phyloP scores from a whole-genome alignment of 1,140 invertebrate species.

The Cherax quadricarinatus region DNA sequence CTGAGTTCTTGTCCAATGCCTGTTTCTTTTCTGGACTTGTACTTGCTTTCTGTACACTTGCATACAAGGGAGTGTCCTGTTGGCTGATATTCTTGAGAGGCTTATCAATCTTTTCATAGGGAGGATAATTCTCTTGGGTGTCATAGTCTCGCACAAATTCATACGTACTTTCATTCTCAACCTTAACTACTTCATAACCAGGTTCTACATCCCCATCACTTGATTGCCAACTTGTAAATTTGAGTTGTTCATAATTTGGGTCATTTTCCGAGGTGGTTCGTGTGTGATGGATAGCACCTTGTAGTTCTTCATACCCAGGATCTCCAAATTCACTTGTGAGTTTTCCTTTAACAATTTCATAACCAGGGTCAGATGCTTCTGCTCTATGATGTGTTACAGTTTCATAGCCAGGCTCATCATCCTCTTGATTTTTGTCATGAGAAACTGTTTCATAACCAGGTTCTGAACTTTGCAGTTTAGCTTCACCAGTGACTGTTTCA shows the following conservation, averaged over 20 bases:
- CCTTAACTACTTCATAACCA: slow-evolving; percentile 72
- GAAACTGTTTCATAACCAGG: slow-evolving; percentile 65
- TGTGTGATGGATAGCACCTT: slow-evolving; percentile 33
- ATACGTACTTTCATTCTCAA: slow-evolving; percentile 50
- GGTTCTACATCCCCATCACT: slow-evolving; percentile 32
- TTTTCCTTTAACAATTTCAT: slow-evolving; percentile 68
- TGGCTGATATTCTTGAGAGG: not conserved
- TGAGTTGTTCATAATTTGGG: slow-evolving; percentile 71
- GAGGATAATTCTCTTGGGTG: slow-evolving; percentile 44
- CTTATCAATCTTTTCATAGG: slow-evolving; percentile 46
- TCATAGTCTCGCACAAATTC: slow-evolving; percentile 66
- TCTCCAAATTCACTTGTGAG: slow-evolving; percentile 50
- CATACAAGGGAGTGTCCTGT: slow-evolving; percentile 45
- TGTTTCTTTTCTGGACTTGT: slow-evolving; percentile 32
- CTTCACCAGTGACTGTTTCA: slow-evolving; percentile 59
- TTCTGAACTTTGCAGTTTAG: slow-evolving; percentile 43
- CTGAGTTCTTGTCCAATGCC: slow-evolving; percentile 23
- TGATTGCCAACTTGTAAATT: slow-evolving; percentile 54
- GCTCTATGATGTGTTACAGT: slow-evolving; percentile 53
- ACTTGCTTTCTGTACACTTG: slow-evolving; percentile 39
- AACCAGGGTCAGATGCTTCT: slow-evolving; percentile 67
- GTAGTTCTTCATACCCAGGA: slow-evolving; percentile 68
- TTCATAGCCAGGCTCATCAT: slow-evolving; percentile 65
- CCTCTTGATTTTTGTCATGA: slow-evolving; percentile 41
- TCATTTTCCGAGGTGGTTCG: slow-evolving; percentile 67